Evolutionary conservation across 2,888 invertebrate species (phyloP), one percentile per base, ranked within the genome.

Genomic region (Drosophila pseudotakahashii): DNA sequence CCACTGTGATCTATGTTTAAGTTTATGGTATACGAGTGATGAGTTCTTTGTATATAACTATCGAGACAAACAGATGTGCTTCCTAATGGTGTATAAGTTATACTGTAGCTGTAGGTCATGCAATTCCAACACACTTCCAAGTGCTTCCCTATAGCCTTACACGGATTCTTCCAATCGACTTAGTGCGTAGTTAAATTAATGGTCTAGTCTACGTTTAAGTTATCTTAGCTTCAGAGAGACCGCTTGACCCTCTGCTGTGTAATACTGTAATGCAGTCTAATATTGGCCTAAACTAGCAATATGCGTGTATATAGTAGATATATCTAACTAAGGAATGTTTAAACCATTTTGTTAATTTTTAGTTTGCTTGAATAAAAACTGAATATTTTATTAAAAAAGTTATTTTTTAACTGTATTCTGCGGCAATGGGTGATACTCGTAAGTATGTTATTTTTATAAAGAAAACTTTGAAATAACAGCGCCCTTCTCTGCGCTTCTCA

Each of bases 1-100:
- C 76, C 82, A 78, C 89, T 88, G 88, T 88, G 88, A 88, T 88
- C 69, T 85, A 89, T 57, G 32, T 60, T 81, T 79, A 78, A 89
- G 85, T 39, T 50, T 68, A 45, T 34, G 45, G 42, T 79, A 79
- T 61, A 67, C 51, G 62, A 52, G 53, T 51, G 54, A 77, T 16
- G 44, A 58, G 51, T 76, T 76, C 73, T 83, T 71, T 80, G 71
- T 62, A 70, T 63, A 66, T 44, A 62, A 36, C 53, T 7, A 57
- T 26, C 4, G 9, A 26, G n/a, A 23, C 83, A 67, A 51, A 85
- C 66, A 68, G 86, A 81, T 82, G 86, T 86, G 82, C 86, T 83
- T 83, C 82, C 82, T 83, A 83, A 75, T 23, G 63, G 73, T 57
- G 73, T 57, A 52, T 50, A 81, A 81, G 76, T 47, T 69, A 45